Conservation (phyloP, 1,140 invertebrate species). For the Copidosoma floridanum region DNA sequence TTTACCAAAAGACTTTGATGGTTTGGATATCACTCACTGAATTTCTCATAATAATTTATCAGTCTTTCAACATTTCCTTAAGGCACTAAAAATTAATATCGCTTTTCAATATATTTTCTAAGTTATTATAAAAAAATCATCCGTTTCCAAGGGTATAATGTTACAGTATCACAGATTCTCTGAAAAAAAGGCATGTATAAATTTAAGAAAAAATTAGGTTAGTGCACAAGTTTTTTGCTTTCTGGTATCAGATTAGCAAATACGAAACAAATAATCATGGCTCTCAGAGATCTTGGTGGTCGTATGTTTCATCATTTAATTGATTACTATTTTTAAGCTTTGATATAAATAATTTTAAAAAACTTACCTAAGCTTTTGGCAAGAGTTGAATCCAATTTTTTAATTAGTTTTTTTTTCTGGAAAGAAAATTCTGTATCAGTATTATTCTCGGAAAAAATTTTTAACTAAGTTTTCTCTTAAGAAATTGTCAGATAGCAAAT, state of each 20-base stretch:
- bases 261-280: slow-evolving; percentile 22
- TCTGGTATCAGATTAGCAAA: slow-evolving; percentile 25
- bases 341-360: neutral
- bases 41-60: neutral
- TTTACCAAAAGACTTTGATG: too few relatives aligned
- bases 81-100: too few relatives aligned
- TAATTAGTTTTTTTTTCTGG: neutral
- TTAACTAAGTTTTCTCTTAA: too few relatives aligned
- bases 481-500: slow-evolving; percentile 24
- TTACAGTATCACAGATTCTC: too few relatives aligned
- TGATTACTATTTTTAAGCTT: neutral
- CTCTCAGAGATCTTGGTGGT: slow-evolving; percentile 29
- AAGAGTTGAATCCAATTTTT: neutral
- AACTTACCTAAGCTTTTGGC: neutral
- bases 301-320: neutral
- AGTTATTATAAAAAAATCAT: too few relatives aligned
- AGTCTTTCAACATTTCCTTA: neutral
- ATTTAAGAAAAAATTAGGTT: too few relatives aligned
- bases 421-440: neutral
- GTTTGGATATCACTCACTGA: neutral
- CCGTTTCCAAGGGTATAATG: too few relatives aligned
- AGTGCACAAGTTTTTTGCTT: too few relatives aligned
- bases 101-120: too few relatives aligned
- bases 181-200: too few relatives aligned
- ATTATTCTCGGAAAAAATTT: too few relatives aligned